Percentiles rank a stretch among this genome's conserved stretches.
These are phyloP conservation scores for Leucopternis melanops DNA, from an alignment of 2,113 vertebrate genomes.

Conservation along the genomic window DNA sequence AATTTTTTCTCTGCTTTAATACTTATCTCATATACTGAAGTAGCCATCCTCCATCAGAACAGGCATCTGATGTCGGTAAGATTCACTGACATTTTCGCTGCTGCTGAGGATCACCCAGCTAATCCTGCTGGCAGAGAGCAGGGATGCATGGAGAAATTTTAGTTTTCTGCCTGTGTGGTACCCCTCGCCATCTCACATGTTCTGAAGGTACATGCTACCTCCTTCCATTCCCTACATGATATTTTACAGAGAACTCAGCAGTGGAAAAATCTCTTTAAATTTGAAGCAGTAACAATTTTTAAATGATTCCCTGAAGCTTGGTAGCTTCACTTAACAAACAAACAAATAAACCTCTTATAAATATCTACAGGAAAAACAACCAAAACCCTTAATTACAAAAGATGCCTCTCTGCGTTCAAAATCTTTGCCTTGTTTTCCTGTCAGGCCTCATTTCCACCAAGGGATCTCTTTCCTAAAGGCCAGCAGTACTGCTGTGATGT, in stretches of 20 bases:
- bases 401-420: background rate
- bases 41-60: background rate
- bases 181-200: background rate
- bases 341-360: background rate
- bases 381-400: conserved; percentile 5
- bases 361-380: background rate
- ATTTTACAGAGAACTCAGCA: background rate
- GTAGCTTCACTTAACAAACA: background rate
- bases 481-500: background rate
- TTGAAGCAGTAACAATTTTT: background rate
- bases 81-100: background rate
- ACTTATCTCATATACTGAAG: background rate
- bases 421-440: conserved; percentile 28
- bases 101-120: background rate
- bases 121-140: background rate
- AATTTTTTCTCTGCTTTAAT: background rate
- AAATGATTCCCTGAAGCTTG: conserved; percentile 6
- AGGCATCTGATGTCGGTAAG: background rate
- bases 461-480: conserved; percentile 1
- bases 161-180: background rate
- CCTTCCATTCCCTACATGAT: background rate
- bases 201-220: background rate
- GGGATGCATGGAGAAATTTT: background rate
- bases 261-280: background rate
- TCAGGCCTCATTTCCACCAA: conserved; percentile 26